Base-by-base conservation (phyloP, 2,113 vertebrate genomes). In the Nothoprocta perdicaria region DNA sequence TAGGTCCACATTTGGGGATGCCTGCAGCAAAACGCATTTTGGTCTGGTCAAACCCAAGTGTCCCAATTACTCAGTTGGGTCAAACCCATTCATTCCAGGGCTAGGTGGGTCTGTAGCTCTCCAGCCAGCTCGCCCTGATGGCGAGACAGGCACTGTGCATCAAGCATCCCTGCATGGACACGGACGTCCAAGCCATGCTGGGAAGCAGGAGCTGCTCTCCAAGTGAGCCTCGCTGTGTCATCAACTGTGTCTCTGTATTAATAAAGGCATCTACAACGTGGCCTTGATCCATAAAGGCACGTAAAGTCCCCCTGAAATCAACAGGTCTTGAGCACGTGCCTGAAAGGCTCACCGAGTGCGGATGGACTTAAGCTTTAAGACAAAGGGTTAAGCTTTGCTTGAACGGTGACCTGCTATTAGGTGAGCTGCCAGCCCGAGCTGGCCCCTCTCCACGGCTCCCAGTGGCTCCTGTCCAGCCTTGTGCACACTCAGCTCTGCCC, bases 271-370 rank as follows among this genome's bases (percentile, higher is more conserved):
- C 58, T 53, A 14, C 68, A 81, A 6, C 38, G 61, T 15, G 31
- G 74, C 35, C 40, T 74, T 52, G 62, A 31, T 17, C 31, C 16
- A 3, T 35, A 14, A 1, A 3, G 66, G 27, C 66, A 84, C 43
- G 6, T 16, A 26, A 38, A 43, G 60, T 33, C 4, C 1, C 23
- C 29, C 52, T 1, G 0, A 58, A 73, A 76, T 29, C 12, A 57
- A 23, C 21, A 50, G 27, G 16, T 45, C 10, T n/a, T 23, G 14
- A 26, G 55, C 23, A 0, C 0, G 7, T n/a, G 14, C 61, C 65
- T 4, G 0, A 10, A 27, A 1, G 29, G 19, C 27, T 23, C 38
- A 0, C 0, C 1, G 31, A 35, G 45, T 26, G 35, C 19, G 26
- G n/a, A 13, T 1, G 3, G 45, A 24, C 16, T 24, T 4, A 3